These are phyloP conservation scores for Cardiocondyla obscurior DNA, from an alignment of 1,140 invertebrate genomes.

Conservation along the genomic window DNA sequence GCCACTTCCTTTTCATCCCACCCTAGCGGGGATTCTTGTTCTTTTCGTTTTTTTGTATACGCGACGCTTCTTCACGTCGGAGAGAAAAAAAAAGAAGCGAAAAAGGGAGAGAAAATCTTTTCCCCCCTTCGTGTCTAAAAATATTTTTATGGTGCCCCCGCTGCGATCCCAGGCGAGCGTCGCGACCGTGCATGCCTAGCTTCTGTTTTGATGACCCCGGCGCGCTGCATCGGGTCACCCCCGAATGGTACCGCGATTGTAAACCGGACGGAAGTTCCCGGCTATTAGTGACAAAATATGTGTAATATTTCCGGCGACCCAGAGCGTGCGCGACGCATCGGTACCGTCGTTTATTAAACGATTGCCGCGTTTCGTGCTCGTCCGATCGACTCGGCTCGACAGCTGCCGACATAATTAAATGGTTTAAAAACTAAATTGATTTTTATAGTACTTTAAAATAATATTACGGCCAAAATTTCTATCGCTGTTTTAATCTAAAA, in stretches of 20 bases:
- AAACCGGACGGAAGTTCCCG: conserved; percentile 57
- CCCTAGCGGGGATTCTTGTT: conserved; percentile 32
- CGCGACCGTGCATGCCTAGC: conserved; percentile 36
- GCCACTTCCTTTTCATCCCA: conserved; percentile 73
- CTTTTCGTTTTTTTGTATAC: conserved; percentile 47
- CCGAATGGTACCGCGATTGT: conserved; percentile 46
- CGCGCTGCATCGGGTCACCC: conserved; percentile 34
- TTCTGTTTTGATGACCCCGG: conserved; percentile 57
- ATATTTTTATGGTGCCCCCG: conserved; percentile 83
- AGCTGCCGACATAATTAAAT: not conserved
- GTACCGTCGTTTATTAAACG: not conserved
- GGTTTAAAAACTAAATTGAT: too few species aligned
- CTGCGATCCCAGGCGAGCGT: conserved; percentile 73
- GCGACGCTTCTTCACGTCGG: conserved; percentile 47
- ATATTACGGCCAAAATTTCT: not conserved
- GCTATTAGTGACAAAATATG: conserved; percentile 63
- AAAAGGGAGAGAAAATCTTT: conserved; percentile 37
- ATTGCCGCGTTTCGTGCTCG: not conserved
- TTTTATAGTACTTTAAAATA: not conserved
- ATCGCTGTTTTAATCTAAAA: not conserved
- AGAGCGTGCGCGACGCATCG: not conserved
- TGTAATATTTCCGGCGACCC: conserved; percentile 56
- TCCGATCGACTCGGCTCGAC: not conserved
- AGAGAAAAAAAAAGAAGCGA: conserved; percentile 9
- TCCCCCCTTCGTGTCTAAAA: conserved; percentile 77